Percentiles rank a stretch among this genome's conserved stretches.
These are phyloP conservation scores for Adelognathus sp. DNA, from an alignment of 2,888 invertebrate genomes.

Conservation along the genomic window DNA sequence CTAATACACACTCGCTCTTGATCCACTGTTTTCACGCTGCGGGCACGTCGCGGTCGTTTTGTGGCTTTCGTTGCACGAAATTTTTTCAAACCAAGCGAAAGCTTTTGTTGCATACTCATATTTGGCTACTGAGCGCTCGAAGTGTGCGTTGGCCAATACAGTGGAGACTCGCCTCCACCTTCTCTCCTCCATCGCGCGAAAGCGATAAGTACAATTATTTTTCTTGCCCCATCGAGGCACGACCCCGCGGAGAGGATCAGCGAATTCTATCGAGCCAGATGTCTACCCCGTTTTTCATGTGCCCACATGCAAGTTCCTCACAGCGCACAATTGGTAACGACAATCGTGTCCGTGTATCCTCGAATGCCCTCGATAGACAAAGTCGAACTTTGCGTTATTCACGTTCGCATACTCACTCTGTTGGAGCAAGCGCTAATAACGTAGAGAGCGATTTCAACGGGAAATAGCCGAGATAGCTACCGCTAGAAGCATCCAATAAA, in stretches of 20 bases:
- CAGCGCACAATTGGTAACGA: too few species aligned
- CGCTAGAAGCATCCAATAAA: constrained; percentile 77
- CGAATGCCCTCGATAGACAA: constrained; percentile 78
- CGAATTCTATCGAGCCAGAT: constrained; percentile 17
- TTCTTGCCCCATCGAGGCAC: constrained; percentile 38
- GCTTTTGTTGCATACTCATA: neutral
- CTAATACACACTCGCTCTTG: neutral
- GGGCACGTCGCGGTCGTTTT: constrained; percentile 2
- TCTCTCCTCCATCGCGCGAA: too few species aligned
- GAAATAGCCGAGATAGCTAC: constrained; percentile 39
- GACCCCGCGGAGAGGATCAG: neutral
- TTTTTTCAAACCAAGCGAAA: neutral
- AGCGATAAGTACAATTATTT: constrained; percentile 50
- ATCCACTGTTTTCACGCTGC: constrained; percentile 9
- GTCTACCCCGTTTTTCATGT: neutral
- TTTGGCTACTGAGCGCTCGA: neutral
- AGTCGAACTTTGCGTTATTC: constrained; percentile 58
- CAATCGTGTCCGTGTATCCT: too few species aligned
- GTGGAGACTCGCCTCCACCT: too few species aligned
- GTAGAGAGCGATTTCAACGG: constrained; percentile 46
- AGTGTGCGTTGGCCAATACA: too few species aligned
- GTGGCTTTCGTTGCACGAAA: neutral
- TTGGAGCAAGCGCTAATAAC: constrained; percentile 69
- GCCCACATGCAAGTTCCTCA: too few species aligned
- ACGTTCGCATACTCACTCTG: neutral